Evolutionary conservation across 1,140 invertebrate genomes (phyloP), one percentile per base, ranked within the genome.

Genomic region (Macrobrachium rosenbergii): DNA sequence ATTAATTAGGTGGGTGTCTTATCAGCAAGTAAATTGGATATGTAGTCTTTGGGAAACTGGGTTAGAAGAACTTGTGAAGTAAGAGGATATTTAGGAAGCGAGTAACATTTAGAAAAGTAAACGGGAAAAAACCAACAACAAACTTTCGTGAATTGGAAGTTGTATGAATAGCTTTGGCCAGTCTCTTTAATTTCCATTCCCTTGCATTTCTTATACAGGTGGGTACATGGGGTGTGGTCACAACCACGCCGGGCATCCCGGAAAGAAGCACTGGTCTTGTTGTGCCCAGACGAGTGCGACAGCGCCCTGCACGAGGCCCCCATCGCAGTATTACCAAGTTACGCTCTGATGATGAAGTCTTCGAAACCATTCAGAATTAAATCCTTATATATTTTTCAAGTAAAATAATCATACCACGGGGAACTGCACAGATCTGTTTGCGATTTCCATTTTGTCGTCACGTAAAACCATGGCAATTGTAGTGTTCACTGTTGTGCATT

Each of bases 151-250:
- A 52, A 52, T 8, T 0, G 7, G 2, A 52, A 52, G 2, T 52
- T 52, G 52, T 8, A 12, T 52, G 12, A 52, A 52, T 52, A 52
- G 0, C 52, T 8, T 52, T 52, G 6, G 7, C 52, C 12, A 52
- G 2, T 52, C 52, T 37, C 28, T 37, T 37, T 37, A 37, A 37
- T 37, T 37, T 37, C 1, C 10, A 87, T 11, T n/a, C 28, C 8
- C 19, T 60, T 73, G 19, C 67, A 17, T 6, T 60, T 63, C 17
- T 60, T 91, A 84, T 88, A 62, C 91, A 90, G 94, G 94, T 77
- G 95, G 95, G 23, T 96, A 96, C 90, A 94, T 93, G 91, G 95
- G 95, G 90, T 96, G 95, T 91, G 95, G 96, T 0, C 96, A 96
- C 92, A 95, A 95, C 23, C 95, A 96, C 91, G 92, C 93, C 67